These are phyloP conservation scores for Dicrostonyx torquatus DNA, from an alignment of 2,797 vertebrate genomes.

Conservation along the genomic window DNA sequence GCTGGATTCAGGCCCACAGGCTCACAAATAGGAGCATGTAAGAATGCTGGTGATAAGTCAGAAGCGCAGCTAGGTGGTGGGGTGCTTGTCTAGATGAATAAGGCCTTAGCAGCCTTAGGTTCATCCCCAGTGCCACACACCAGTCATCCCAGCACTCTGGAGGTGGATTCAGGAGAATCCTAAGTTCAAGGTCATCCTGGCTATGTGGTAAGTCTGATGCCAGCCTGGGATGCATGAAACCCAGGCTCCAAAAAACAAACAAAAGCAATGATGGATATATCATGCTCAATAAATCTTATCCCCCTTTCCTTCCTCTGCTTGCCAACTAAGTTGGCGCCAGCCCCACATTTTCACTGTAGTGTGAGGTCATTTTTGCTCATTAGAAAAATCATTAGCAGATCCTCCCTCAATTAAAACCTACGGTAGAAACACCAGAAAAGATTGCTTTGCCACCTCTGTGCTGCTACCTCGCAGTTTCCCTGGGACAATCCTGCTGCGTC, in stretches of 20 bases:
- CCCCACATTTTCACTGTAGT: constrained; percentile 28
- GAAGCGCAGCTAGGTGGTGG: not conserved
- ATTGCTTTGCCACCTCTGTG: not conserved
- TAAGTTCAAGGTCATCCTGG: not conserved
- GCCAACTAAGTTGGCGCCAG: constrained; percentile 14
- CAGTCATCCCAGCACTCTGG: not conserved
- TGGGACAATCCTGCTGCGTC: constrained; percentile 58
- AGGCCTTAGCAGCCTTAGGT: not conserved
- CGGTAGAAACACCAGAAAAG: constrained; percentile 55
- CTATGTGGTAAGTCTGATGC: not conserved
- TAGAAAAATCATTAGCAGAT: constrained; percentile 69
- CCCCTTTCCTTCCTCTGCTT: not conserved
- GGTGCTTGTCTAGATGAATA: not conserved
- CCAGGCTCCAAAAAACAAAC: not conserved
- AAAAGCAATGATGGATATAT: not conserved
- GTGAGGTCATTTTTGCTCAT: constrained; percentile 64
- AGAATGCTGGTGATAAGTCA: not conserved
- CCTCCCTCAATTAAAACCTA: constrained; percentile 57
- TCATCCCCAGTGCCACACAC: not conserved
- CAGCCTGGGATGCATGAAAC: not conserved
- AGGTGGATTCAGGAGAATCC: not conserved
- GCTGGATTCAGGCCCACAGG: not conserved
- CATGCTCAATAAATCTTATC: not conserved
- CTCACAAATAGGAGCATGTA: not conserved
- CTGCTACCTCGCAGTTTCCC: not conserved